A percentile compares a stretch with the other conserved stretches of the same genome.
Evolutionary conservation across 2,888 invertebrate species (phyloP).

Genomic region (Prenolepis imparis): DNA sequence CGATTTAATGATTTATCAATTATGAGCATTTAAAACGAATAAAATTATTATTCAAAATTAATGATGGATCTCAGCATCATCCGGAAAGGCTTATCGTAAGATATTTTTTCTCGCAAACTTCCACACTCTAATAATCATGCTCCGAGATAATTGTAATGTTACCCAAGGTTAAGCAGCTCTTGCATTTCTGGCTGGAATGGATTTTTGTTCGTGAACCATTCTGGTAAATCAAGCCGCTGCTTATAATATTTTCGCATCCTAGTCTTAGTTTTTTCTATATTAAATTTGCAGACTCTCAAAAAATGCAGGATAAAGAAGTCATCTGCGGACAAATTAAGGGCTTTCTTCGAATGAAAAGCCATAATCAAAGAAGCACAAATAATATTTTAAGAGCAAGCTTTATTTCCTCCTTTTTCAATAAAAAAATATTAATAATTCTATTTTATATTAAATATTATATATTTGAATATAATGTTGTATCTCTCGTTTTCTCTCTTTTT

Average conservation of each 20-base stretch:
- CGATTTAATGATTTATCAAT: neutral
- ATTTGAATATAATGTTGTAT: no score
- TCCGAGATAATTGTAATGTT: conserved; percentile 56
- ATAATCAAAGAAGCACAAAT: neutral
- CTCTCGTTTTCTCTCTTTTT: no score
- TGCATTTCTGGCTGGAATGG: conserved; percentile 88
- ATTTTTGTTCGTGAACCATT: conserved; percentile 89
- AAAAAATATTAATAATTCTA: neutral
- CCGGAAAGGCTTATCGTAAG: neutral
- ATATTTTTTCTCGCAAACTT: neutral
- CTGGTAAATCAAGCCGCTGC: conserved; percentile 87
- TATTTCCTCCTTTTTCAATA: neutral
- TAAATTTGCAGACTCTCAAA: conserved; percentile 89
- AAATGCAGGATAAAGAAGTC: conserved; percentile 88
- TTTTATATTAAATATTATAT: neutral
- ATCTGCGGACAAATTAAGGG: conserved; percentile 79
- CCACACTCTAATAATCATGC: neutral
- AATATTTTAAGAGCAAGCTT: neutral
- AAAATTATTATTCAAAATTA: neutral
- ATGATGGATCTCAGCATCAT: neutral
- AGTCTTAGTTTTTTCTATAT: conserved; percentile 87
- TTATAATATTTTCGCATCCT: conserved; percentile 88
- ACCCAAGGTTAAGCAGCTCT: conserved; percentile 88
- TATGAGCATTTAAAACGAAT: neutral
- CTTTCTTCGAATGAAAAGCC: neutral